Evolutionary conservation across 2,888 invertebrate species (phyloP).

Genomic region (Cheilosia scutellata): DNA sequence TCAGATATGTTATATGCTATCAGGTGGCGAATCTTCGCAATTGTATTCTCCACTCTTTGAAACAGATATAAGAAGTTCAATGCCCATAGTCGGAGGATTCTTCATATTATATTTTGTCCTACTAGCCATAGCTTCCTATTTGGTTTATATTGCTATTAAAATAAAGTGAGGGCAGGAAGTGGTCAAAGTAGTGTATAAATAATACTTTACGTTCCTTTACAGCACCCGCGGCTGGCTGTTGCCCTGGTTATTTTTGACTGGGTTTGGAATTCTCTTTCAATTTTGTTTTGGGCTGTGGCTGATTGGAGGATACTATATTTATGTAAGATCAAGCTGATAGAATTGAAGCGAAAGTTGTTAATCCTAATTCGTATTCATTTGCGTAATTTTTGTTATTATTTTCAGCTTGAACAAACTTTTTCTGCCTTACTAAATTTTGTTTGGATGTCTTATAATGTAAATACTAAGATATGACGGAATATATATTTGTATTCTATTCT

Average conservation of each 20-base stretch:
- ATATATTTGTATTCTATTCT: neutral
- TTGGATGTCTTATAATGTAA: slow-evolving; percentile 95
- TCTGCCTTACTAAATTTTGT: slow-evolving; percentile 90
- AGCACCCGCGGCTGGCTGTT: slow-evolving; percentile 92
- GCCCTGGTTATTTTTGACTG: slow-evolving; percentile 91
- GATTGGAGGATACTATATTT: slow-evolving; percentile 95
- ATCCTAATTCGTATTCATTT: neutral
- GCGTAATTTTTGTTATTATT: slow-evolving; percentile 73
- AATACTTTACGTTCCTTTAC: slow-evolving; percentile 85
- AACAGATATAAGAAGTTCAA: slow-evolving; percentile 90
- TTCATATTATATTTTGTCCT: slow-evolving; percentile 82
- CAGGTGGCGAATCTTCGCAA: slow-evolving; percentile 95
- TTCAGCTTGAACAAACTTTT: slow-evolving; percentile 91
- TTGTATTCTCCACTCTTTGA: slow-evolving; percentile 95
- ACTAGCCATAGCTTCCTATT: slow-evolving; percentile 85
- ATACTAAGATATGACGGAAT: slow-evolving; percentile 79
- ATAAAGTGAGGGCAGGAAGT: slow-evolving; percentile 79
- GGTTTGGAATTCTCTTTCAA: slow-evolving; percentile 90
- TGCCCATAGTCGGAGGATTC: slow-evolving; percentile 88
- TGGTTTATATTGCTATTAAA: slow-evolving; percentile 82
- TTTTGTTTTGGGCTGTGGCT: slow-evolving; percentile 93
- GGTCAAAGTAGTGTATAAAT: neutral
- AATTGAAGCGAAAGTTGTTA: neutral
- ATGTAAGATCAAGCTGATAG: slow-evolving; percentile 87
- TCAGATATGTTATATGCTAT: slow-evolving; percentile 89